Base-by-base conservation (phyloP, 1,140 invertebrate species). In the Maconellicoccus hirsutus region DNA sequence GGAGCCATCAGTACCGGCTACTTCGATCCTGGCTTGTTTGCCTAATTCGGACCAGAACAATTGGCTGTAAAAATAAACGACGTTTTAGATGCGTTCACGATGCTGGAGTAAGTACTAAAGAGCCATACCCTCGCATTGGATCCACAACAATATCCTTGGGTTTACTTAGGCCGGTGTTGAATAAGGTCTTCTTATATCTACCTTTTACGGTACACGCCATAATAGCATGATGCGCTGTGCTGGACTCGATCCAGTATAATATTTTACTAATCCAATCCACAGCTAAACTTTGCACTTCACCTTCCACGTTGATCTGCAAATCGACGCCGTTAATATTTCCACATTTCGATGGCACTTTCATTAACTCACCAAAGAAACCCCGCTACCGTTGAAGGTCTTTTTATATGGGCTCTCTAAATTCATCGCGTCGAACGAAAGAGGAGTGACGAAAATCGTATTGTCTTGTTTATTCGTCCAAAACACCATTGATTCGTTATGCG, bases 21-120 rank as follows among this genome's bases (percentile, higher is more conserved):
- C 79, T 78, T 88, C 84, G 74, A 93, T 91, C 16, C 81, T 80
- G 14, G 77, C 59, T 21, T 82, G 81, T 16, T 81, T 76, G 12
- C 88, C 87, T 87, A 89, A 93, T 77, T 94, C 90, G 0, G 86
- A 86, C 92, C 93, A 94, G 77, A 87, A 94, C 84, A 94, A 86
- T 69, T 80, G 77, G 1, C 87, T 88, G 74, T 71, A 79, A 74
- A 69, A 71, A 70, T 26, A 33, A 71, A 72, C 19, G 25, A 33
- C 59, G 14, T 6, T 23, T 23, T 12, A 71, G 38, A 22, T 10
- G 23, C 22, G 25, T 10, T 8, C 39, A 22, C 2, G 21, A 66
- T 52, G 16, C 3, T 19, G 6, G n/a, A 8, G 19, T 10, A 71
- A 66, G 3, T 63, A 10, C 29, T 33, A 33, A 10, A 23, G 29